Conservation (phyloP, 2,113 vertebrate genomes). For the Gnathochromis pfefferi region DNA sequence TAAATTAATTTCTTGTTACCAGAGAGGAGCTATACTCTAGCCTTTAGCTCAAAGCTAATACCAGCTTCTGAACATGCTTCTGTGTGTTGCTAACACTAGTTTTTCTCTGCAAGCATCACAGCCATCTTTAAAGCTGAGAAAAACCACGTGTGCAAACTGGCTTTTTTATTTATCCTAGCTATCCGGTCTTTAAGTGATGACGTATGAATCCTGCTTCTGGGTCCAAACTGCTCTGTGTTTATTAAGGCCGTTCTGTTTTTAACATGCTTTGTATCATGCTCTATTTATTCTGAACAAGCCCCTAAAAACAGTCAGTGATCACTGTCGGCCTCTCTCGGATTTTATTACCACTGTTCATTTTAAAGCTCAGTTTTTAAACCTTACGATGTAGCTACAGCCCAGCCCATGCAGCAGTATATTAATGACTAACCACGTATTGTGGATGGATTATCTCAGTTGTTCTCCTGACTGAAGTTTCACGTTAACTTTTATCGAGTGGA, state of each 20-base stretch:
- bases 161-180: neutral
- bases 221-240: neutral
- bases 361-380: neutral
- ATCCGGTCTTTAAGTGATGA: neutral
- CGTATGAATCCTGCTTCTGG: neutral
- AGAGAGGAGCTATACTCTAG: neutral
- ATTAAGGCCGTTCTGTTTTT: neutral
- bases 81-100: neutral
- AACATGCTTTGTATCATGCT: neutral
- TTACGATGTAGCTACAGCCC: accelerated
- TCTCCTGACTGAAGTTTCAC: neutral
- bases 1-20: neutral
- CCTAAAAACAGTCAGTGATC: neutral
- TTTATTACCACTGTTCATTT: neutral
- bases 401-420: neutral
- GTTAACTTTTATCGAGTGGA: neutral
- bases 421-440: neutral
- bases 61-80: neutral
- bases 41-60: neutral
- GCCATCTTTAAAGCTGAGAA: neutral
- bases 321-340: neutral
- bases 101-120: neutral
- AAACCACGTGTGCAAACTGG: neutral
- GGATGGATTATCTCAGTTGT: neutral
- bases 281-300: neutral